phyloP scores from a whole-genome alignment of 2,888 invertebrate genomes.

The Fissipunctia ypsillon region DNA sequence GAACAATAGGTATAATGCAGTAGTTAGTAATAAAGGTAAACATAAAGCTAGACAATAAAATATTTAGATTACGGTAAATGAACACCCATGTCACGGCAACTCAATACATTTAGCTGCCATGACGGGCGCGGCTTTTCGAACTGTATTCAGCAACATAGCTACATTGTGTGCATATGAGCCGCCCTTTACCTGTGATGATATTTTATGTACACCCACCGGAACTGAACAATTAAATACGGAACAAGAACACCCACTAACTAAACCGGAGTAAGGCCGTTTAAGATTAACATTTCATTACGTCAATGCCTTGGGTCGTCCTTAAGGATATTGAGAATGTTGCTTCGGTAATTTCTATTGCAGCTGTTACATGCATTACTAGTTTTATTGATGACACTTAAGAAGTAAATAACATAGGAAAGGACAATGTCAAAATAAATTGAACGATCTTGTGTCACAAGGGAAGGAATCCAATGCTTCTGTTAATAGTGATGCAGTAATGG shows the following conservation, averaged over 20 bases:
- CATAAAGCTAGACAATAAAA: conserved; percentile 42
- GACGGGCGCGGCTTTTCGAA: conserved; percentile 74
- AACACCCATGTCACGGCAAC: conserved; percentile 42
- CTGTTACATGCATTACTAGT: not conserved
- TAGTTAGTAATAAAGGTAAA: conserved; percentile 43
- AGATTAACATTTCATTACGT: conserved; percentile 78
- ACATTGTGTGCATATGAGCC: conserved; percentile 84
- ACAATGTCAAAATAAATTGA: not conserved
- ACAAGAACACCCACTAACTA: conserved; percentile 79
- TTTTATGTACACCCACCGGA: conserved; percentile 84
- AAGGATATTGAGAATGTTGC: conserved; percentile 50
- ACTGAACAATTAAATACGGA: conserved; percentile 74
- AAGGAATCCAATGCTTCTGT: conserved; percentile 1
- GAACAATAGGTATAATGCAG: conserved; percentile 34
- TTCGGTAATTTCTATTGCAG: conserved; percentile 9
- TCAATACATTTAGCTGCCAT: conserved; percentile 44
- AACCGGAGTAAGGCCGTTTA: conserved; percentile 82
- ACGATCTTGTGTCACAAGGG: not conserved
- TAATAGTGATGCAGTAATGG: conserved; percentile 13
- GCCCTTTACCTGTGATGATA: conserved; percentile 72
- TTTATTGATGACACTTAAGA: not conserved
- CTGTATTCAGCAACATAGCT: conserved; percentile 57
- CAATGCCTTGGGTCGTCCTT: conserved; percentile 64
- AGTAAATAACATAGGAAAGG: not conserved
- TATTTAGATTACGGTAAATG: conserved; percentile 52